Evolutionary conservation across 2,797 vertebrate genomes (phyloP), one percentile per base, ranked within the genome.

Genomic region (Platalea minor): DNA sequence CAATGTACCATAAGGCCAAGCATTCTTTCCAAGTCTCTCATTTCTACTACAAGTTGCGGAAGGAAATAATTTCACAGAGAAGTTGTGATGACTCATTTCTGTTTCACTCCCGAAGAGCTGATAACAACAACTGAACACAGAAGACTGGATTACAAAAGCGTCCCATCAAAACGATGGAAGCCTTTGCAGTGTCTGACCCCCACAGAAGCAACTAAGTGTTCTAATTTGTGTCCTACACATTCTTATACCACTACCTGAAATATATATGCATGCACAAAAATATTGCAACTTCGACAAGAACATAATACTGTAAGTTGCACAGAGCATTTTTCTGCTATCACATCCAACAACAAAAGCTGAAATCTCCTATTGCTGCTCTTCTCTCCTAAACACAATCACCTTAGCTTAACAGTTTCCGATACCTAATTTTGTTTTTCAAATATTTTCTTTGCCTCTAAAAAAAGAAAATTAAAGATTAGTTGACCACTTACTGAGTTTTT

Each of bases 401-500:
- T 85, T n/a, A 35, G 51, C 3, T 72, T 81, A 68, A 5, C 48
- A 61, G 18, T 54, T 89, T 74, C 46, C 33, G 19, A 48, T 5
- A 77, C 1, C 17, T 6, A 5, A 28, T 35, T 79, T 53, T 45
- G 4, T 18, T 88, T 94, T 74, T 67, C 21, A 85, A 85, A 11
- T 51, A 39, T 43, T 84, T 83, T 51, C 13, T 84, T 88, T 60
- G n/a, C 13, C 43, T 80, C 73, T 94, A 48, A 70, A 78, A 50
- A n/a, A 26, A 41, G 45, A 16, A 43, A 43, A 4, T 43, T 53
- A 79, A 23, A 59, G 5, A 50, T 59, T 69, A 68, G 8, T 56
- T 48, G 76, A 26, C 6, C 18, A 98, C 99, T 98, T 97, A 99
- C 99, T 50, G 97, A 97, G 96, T 89, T 98, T 95, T 98, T 98